Base-by-base conservation (phyloP, 1,140 invertebrate species). In the Drosophila kepulauana region DNA sequence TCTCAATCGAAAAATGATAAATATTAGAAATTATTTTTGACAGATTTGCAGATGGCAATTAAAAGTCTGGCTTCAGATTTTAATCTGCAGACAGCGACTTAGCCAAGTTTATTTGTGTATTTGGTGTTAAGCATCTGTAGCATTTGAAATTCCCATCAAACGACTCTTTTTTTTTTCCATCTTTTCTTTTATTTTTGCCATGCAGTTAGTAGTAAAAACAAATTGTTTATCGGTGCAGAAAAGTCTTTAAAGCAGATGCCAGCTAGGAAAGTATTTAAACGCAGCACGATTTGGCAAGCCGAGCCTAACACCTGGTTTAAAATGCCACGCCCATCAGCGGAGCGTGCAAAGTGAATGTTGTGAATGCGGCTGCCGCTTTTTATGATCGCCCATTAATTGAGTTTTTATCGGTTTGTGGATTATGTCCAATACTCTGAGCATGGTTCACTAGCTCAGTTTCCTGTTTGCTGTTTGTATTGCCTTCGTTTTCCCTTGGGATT, bases 341-440 rank as follows among this genome's bases (percentile, higher is more conserved):
- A 20, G 7, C n/a, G 35, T 25, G 10, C n/a, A 16, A 41, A 25
- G 35, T 61, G 63, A 51, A 45, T 46, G 54, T 67, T 73, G 56
- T 59, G 61, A 63, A 70, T 52, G 71, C 48, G 16, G 41, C 33
- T 65, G 65, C 46, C 25, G 64, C 45, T 78, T 63, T 63, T 75
- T 79, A 64, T 58, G 69, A 68, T 65, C 49, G 25, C 43, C 80
- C 80, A 76, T 86, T 86, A 88, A 86, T 86, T 86, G 82, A 79
- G 82, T 86, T 86, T 86, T 86, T 86, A 86, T 86, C 82, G 84
- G 51, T 67, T 25, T 69, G 13, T 57, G 82, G 82, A 86, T 86
- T 86, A 88, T 74, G 69, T 54, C 49, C 48, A 46, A 56, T 64
- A 51, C 6, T 35, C 28, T 25, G 20, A 25, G 45, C 46, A 15